Base-by-base conservation (phyloP, 2,113 vertebrate genomes). In the Lucifuga dentata region DNA sequence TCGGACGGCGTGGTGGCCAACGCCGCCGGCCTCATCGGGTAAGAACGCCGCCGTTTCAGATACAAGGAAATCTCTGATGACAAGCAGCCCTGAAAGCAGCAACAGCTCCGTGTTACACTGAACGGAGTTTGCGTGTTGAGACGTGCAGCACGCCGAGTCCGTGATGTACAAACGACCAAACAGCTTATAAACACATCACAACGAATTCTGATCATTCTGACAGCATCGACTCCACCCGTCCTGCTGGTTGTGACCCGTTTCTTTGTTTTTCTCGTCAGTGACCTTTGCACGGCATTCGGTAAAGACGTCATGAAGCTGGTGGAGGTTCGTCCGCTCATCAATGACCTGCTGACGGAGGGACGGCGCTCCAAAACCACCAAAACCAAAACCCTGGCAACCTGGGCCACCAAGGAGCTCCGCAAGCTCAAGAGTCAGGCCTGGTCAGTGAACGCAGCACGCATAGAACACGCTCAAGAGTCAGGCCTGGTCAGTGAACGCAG, bases 391-490 rank as follows among this genome's bases (percentile, higher is more conserved):
- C 92, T 99, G 19, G 95, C 98, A 4, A 97, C 95, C 45, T 99
- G 97, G 98, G 98, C 98, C 77, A 98, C 98, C 56, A 99, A 99
- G 94, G 96, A 99, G 86, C 95, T 99, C 76, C 95, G 97, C 61
- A 99, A 99, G 90, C 94, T 99, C 48, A 99, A 99, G 93, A 99
- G 96, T 81, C 97, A 98, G 88, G 97, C 96, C 94, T 99, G 97
- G 98, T 99, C 43, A 61, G 89, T 63, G 26, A 11, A 43, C 6
- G 26, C 26, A 33, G n/a, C n/a, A n/a, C n/a, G n/a, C n/a, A n/a
- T n/a, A n/a, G n/a, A n/a, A n/a, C n/a, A n/a, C n/a, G n/a, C n/a
- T n/a, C n/a, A n/a, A n/a, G n/a, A n/a, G n/a, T n/a, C n/a, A n/a
- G n/a, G n/a, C n/a, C n/a, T n/a, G n/a, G n/a, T n/a, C n/a, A n/a